phyloP scores from a whole-genome alignment of 2,113 vertebrate species.

The Sinocyclocheilus anophthalmus region DNA sequence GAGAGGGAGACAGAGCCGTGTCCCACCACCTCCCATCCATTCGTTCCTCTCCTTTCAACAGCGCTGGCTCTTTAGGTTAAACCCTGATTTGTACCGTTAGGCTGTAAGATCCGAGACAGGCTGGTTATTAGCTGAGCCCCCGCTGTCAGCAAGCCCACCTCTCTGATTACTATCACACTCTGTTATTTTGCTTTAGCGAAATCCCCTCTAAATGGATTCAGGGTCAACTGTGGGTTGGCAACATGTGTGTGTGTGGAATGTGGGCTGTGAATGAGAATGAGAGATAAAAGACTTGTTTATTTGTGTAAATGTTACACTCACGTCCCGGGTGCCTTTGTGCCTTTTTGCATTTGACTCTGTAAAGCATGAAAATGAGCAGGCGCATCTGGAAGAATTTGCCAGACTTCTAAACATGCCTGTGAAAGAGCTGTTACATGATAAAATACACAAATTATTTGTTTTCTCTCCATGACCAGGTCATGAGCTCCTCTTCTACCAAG shows the following conservation, averaged over 20 bases:
- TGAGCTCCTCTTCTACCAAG: not conserved
- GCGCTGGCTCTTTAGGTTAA: constrained; percentile 60
- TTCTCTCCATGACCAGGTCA: constrained; percentile 21
- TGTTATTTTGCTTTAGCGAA: constrained; percentile 45
- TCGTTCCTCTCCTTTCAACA: constrained; percentile 42
- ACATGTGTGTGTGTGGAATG: constrained; percentile 22
- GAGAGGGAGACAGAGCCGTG: constrained; percentile 30
- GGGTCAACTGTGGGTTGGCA: constrained; percentile 26
- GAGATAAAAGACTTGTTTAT: constrained; percentile 18
- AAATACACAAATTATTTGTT: constrained; percentile 21
- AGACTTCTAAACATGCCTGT: constrained; percentile 20
- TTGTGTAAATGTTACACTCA: not conserved
- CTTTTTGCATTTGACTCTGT: constrained; percentile 18
- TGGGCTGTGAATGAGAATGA: not conserved
- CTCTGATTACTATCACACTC: constrained; percentile 45
- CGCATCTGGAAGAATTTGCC: constrained; percentile 15
- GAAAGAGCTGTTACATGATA: not conserved
- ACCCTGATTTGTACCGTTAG: constrained; percentile 62
- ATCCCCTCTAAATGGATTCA: constrained; percentile 32
- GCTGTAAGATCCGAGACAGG: constrained; percentile 54
- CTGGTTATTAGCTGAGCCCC: constrained; percentile 49
- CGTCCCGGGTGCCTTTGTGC: constrained; percentile 5
- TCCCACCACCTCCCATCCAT: constrained; percentile 21
- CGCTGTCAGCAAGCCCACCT: constrained; percentile 29
- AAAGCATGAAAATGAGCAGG: constrained; percentile 22